Evolutionary conservation across 2,797 vertebrate genomes (phyloP).

Genomic region (Phaenicophaeus curvirostris): DNA sequence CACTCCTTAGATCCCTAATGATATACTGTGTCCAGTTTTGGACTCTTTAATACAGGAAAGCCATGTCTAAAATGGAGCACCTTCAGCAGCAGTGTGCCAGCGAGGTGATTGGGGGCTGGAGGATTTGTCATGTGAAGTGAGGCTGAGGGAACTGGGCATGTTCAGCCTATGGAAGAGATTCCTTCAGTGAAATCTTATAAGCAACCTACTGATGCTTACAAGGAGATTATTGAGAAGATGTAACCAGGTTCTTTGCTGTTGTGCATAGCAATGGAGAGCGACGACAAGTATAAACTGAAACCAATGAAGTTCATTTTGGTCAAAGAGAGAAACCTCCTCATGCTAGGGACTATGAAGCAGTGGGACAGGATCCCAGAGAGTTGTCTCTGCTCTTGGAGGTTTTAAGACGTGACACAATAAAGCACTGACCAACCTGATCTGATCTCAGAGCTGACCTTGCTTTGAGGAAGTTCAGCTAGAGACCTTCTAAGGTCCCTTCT

Average conservation of each 20-base stretch:
- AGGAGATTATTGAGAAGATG: background rate
- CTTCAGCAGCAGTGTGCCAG: background rate
- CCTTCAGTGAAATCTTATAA: background rate
- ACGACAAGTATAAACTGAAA: background rate
- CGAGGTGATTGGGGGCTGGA: no score
- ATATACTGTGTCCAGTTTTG: background rate
- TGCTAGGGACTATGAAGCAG: background rate
- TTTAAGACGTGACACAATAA: background rate
- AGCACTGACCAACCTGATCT: background rate
- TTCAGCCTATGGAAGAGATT: background rate
- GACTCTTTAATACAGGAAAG: background rate
- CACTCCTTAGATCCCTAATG: background rate
- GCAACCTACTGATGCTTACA: background rate
- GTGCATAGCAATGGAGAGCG: background rate
- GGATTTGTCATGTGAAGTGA: no score
- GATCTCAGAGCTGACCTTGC: background rate
- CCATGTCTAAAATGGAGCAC: background rate
- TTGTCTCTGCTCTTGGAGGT: background rate
- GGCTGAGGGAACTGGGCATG: background rate
- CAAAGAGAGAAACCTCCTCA: background rate
- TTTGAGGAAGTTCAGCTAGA: background rate
- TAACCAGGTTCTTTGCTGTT: background rate
- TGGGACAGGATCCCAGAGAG: background rate
- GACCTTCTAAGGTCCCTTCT: background rate
- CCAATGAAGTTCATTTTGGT: background rate